Evolutionary conservation across 2,113 vertebrate species (phyloP).

Genomic region (Pica pica): DNA sequence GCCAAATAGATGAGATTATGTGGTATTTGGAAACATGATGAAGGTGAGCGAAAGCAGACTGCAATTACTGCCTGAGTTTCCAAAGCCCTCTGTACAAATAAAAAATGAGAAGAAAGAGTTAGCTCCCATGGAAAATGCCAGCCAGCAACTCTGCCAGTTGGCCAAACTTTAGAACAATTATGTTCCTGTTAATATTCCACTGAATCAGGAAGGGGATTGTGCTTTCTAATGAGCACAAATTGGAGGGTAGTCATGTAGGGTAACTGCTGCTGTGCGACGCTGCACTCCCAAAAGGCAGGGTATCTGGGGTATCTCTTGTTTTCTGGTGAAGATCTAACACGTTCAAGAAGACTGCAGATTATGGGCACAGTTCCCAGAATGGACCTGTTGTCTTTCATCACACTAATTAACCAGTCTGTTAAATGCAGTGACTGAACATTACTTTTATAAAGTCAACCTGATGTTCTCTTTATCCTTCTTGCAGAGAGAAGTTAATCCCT

Average conservation of each 20-base stretch:
- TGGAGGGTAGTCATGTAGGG: neutral
- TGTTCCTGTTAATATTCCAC: neutral
- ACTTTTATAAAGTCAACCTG: neutral
- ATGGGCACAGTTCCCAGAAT: neutral
- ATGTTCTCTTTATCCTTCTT: neutral
- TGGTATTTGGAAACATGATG: conserved; percentile 16
- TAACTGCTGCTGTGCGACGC: neutral
- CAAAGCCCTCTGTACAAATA: neutral
- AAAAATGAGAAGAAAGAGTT: neutral
- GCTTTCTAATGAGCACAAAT: neutral
- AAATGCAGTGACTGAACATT: neutral
- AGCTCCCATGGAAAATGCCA: neutral
- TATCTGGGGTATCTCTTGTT: neutral
- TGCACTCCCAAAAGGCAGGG: neutral
- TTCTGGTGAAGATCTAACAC: neutral
- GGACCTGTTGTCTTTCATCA: neutral
- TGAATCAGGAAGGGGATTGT: neutral
- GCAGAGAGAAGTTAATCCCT: neutral
- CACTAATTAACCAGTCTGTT: neutral
- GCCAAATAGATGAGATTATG: conserved; percentile 8
- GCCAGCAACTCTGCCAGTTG: neutral
- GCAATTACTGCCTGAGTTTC: neutral
- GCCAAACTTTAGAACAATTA: neutral
- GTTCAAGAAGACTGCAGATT: neutral
- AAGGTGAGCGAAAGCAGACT: conserved; percentile 13